Evolutionary conservation across 2,888 invertebrate species (phyloP), one percentile per base, ranked within the genome.

Genomic region (Mythimna vitellina): DNA sequence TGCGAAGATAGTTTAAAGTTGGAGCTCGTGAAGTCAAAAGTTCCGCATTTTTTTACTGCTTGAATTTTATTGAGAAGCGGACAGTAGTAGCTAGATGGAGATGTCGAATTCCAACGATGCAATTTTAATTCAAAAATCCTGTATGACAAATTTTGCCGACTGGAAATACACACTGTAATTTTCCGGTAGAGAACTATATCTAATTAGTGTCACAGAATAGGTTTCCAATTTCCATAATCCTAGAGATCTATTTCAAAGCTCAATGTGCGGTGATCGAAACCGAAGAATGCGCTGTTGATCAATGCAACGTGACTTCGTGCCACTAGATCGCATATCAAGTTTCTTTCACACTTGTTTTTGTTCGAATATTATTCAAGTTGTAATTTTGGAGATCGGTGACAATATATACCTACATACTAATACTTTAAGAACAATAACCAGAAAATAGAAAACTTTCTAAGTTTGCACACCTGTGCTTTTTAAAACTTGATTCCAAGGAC

Each of bases 271-370:
- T 83, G 80, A 80, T 76, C 62, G 72, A 80, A 65, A 81, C 72
- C 76, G 3, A 71, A 66, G 81, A 84, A 82, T 82, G 76, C 51
- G 68, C 58, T 65, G 68, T 76, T 81, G 73, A 68, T 73, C 81
- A 83, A 75, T 83, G 66, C 83, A 80, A 83, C 81, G 81, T 83
- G 81, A 83, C 83, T 74, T 71, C 60, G 76, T 83, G 81, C 56
- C 83, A 67, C 61, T 67, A 61, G 56, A 53, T 58, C 29, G 25
- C 57, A 54, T 78, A 82, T 80, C 83, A 20, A 29, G 54, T 80
- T 79, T 70, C 83, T 70, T 66, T 72, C 38, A 70, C 80, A 70
- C 58, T 62, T 80, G 58, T 62, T 70, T 74, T 62, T 63, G 64
- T 64, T 54, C 10, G 10, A 46, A 66, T 70, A 61, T 65, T 53